These are phyloP conservation scores for Siniperca obscura DNA, from an alignment of 2,797 vertebrate species.

Conservation along the genomic window DNA sequence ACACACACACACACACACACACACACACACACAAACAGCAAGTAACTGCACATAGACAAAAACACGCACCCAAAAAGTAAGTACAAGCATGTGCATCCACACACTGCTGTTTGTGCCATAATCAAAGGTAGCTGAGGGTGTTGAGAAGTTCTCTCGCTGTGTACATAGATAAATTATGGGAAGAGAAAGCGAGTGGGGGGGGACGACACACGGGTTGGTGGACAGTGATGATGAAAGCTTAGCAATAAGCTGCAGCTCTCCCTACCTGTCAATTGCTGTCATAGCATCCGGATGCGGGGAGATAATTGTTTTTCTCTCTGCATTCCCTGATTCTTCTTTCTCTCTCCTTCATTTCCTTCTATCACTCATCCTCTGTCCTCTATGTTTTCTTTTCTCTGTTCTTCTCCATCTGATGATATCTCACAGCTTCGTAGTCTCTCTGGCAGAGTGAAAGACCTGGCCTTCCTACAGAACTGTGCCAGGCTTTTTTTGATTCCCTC, in stretches of 20 bases:
- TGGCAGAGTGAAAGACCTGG: constrained; percentile 24
- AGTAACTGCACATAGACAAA: constrained; percentile 25
- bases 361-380: constrained; percentile 53
- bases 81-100: constrained; percentile 27
- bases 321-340: constrained; percentile 41
- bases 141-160: constrained; percentile 54
- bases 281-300: constrained; percentile 67
- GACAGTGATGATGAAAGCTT: constrained; percentile 75
- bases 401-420: constrained; percentile 46
- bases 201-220: constrained; percentile 27
- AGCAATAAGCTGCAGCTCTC: constrained; percentile 77
- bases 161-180: constrained; percentile 59
- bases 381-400: constrained; percentile 37
- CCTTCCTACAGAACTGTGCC: constrained; percentile 8
- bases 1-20: constrained; percentile 30
- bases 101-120: constrained; percentile 55
- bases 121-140: constrained; percentile 66
- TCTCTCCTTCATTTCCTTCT: constrained; percentile 65
- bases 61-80: constrained; percentile 16
- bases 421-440: constrained; percentile 25
- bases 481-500: constrained; percentile 34
- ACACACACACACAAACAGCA: constrained; percentile 15
- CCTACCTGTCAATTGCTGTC: constrained; percentile 77
- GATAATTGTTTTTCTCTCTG: constrained; percentile 77
- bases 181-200: constrained; percentile 36